Conservation (phyloP, 2,888 invertebrate genomes). For the Diachrysia chrysitis region DNA sequence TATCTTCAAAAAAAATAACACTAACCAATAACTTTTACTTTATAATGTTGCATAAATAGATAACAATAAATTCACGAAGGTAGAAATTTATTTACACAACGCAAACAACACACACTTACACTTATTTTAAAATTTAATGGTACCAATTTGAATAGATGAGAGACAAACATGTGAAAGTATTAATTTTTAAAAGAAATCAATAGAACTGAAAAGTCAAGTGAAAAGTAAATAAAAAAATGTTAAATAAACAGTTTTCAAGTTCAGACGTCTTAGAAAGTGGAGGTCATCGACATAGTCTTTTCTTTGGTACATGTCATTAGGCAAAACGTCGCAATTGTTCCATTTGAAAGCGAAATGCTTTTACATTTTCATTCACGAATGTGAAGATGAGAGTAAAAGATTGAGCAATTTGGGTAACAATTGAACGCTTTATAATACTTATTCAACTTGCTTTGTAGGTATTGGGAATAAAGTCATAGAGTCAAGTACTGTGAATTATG, state of each 20-base stretch:
- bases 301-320: conserved; percentile 71
- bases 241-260: conserved; percentile 65
- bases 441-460: conserved; percentile 49
- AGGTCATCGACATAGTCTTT: conserved; percentile 73
- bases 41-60: not conserved
- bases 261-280: conserved; percentile 75
- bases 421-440: conserved; percentile 55
- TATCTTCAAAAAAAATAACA: not conserved
- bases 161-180: conserved; percentile 50
- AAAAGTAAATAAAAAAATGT: conserved; percentile 62
- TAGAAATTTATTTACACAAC: conserved; percentile 20
- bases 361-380: conserved; percentile 64
- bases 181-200: conserved; percentile 40
- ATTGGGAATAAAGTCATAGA: conserved; percentile 21
- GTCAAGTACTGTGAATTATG: conserved; percentile 33
- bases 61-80: conserved; percentile 24
- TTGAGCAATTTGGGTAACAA: conserved; percentile 64
- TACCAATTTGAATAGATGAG: conserved; percentile 24
- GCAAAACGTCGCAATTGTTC: conserved; percentile 69
- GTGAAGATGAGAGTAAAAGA: conserved; percentile 62
- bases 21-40: not conserved
- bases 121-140: conserved; percentile 38
- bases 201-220: conserved; percentile 51
- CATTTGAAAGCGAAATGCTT: conserved; percentile 72
- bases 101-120: conserved; percentile 34